These are phyloP conservation scores for Pampusana beccarii DNA, from an alignment of 2,113 vertebrate genomes.

Conservation along the genomic window DNA sequence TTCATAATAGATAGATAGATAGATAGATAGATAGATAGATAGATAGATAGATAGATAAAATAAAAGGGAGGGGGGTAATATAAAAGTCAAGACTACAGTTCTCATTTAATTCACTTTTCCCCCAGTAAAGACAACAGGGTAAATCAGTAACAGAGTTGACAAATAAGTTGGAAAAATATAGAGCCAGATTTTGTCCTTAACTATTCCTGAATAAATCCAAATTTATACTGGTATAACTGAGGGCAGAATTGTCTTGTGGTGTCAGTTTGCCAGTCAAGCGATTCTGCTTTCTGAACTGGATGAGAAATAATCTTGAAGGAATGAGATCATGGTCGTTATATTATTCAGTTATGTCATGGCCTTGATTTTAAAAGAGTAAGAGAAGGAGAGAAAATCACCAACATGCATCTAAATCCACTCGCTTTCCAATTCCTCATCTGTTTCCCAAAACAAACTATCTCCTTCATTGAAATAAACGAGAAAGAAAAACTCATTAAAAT, in stretches of 20 bases:
- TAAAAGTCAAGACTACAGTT: background rate
- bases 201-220: slow-evolving; percentile 46
- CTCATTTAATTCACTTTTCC: background rate
- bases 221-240: slow-evolving; percentile 19
- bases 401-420: background rate
- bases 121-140: background rate
- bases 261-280: slow-evolving; percentile 70
- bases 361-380: slow-evolving; percentile 61
- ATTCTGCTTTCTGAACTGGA: slow-evolving; percentile 58
- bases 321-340: slow-evolving; percentile 69
- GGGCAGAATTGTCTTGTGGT: slow-evolving; percentile 1
- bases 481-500: slow-evolving; percentile 42
- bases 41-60: background rate
- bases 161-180: slow-evolving; percentile 50
- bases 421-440: slow-evolving; percentile 48
- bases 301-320: slow-evolving; percentile 63
- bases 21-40: too few relatives aligned
- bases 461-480: slow-evolving; percentile 40
- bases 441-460: slow-evolving; percentile 52
- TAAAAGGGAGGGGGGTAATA: background rate
- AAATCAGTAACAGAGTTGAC: slow-evolving; percentile 5
- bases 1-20: background rate
- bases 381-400: slow-evolving; percentile 30
- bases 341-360: slow-evolving; percentile 63
- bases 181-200: background rate